Evolutionary conservation across 1,140 invertebrate genomes (phyloP).

Genomic region (Drosophila santomea): DNA sequence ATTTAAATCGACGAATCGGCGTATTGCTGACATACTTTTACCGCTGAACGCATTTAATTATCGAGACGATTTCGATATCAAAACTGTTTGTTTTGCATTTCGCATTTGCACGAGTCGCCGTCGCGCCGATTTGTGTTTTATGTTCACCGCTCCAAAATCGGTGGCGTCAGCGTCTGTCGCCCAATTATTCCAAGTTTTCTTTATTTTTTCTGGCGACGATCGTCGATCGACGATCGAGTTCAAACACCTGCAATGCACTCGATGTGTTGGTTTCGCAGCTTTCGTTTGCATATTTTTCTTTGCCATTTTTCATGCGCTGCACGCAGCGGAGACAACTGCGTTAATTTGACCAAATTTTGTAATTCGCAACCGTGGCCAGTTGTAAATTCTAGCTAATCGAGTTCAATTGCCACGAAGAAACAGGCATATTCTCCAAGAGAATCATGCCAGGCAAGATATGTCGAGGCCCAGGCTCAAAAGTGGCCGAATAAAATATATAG

Average conservation of each 20-base stretch:
- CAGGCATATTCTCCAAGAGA: conserved; percentile 14
- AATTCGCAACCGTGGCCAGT: conserved; percentile 60
- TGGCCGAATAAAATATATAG: conserved; percentile 8
- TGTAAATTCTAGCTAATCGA: conserved; percentile 73
- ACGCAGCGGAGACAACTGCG: conserved; percentile 43
- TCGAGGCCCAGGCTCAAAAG: conserved; percentile 1
- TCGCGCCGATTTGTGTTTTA: conserved; percentile 41
- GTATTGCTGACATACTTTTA: conserved; percentile 74
- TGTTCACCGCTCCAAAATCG: conserved; percentile 44
- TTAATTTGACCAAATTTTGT: conserved; percentile 75
- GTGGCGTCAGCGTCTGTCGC: conserved; percentile 72
- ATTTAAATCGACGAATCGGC: conserved; percentile 13
- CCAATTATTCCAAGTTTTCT: conserved; percentile 64
- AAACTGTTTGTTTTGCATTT: conserved; percentile 82
- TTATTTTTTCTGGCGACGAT: conserved; percentile 30
- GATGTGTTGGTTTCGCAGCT: conserved; percentile 31
- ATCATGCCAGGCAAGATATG: conserved; percentile 18
- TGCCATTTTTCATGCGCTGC: conserved; percentile 32
- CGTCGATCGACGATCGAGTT: conserved; percentile 79
- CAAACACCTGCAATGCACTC: conserved; percentile 80
- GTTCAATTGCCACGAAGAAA: conserved; percentile 56
- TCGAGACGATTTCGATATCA: conserved; percentile 72
- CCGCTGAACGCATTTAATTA: conserved; percentile 79
- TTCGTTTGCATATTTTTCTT: conserved; percentile 71
- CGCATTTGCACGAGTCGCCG: conserved; percentile 65